Percentiles rank a stretch among this genome's conserved stretches.
Evolutionary conservation across 37 sponge, comb jelly and placozoan genomes (phyloP).

Genomic region (Beroe ovata): DNA sequence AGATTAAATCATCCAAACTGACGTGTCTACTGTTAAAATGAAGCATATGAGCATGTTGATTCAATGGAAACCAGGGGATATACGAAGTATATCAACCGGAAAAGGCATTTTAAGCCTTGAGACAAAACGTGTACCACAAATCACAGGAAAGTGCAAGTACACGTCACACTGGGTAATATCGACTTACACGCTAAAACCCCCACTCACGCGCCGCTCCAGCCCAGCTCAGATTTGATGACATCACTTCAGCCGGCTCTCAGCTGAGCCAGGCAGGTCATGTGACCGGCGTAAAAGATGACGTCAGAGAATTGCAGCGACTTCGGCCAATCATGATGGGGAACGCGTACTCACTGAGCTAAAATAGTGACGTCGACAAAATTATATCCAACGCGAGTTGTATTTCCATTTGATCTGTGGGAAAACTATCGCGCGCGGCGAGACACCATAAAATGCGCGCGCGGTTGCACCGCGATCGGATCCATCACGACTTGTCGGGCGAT

Average conservation of each 20-base stretch:
- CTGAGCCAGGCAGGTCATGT: constrained; percentile 9
- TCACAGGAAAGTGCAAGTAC: background rate
- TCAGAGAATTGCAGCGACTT: background rate
- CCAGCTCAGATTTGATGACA: constrained; percentile 7
- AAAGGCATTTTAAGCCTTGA: background rate
- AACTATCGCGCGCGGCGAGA: too few species aligned
- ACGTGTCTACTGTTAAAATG: too few species aligned
- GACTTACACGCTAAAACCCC: background rate
- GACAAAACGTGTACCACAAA: background rate
- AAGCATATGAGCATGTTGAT: too few species aligned
- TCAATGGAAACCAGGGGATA: too few species aligned
- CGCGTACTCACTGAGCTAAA: background rate
- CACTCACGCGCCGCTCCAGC: background rate
- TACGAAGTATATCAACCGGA: background rate
- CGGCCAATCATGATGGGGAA: constrained; percentile 43
- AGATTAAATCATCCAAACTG: too few species aligned
- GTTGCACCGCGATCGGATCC: too few species aligned
- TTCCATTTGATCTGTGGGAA: background rate
- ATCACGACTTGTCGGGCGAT: too few species aligned
- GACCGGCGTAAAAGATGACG: constrained; percentile 26
- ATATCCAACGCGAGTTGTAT: constrained; percentile 54
- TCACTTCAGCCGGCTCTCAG: background rate
- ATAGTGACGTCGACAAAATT: constrained; percentile 1
- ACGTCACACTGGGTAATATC: background rate
- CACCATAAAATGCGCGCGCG: background rate